Conservation (phyloP, 2,113 vertebrate genomes). For the Lasiurus borealis region DNA sequence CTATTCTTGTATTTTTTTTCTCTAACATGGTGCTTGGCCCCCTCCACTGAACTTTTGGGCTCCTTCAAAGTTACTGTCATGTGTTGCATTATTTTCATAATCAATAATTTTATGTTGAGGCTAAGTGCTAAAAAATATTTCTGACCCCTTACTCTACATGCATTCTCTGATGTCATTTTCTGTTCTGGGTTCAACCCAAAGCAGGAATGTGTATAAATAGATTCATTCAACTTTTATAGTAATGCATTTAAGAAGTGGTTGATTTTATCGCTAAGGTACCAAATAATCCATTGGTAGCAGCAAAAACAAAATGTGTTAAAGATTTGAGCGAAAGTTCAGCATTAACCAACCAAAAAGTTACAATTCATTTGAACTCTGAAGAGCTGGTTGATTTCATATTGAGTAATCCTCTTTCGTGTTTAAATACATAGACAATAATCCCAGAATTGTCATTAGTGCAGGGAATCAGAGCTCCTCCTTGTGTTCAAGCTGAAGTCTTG, state of each 20-base stretch:
- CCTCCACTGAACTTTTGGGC: background rate
- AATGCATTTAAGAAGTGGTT: background rate
- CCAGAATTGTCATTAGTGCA: no score
- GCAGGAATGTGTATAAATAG: background rate
- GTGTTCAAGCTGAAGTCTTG: background rate
- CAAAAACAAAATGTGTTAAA: background rate
- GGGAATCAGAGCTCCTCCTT: background rate
- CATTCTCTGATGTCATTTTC: background rate
- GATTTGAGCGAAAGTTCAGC: background rate
- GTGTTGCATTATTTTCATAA: background rate
- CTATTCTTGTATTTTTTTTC: background rate
- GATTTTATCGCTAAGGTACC: background rate
- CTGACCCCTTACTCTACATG: background rate
- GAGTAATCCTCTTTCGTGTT: background rate
- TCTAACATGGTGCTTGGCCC: background rate
- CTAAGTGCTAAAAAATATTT: background rate
- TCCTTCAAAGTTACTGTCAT: background rate
- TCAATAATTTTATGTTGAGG: background rate
- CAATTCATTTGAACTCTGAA: background rate
- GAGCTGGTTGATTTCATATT: background rate
- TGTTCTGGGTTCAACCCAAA: background rate
- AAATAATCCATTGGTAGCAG: background rate
- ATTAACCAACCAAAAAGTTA: background rate
- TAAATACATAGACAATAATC: background rate
- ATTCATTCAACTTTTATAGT: background rate